Base-by-base conservation (phyloP, 2,888 invertebrate species). In the Sericinus montela region DNA sequence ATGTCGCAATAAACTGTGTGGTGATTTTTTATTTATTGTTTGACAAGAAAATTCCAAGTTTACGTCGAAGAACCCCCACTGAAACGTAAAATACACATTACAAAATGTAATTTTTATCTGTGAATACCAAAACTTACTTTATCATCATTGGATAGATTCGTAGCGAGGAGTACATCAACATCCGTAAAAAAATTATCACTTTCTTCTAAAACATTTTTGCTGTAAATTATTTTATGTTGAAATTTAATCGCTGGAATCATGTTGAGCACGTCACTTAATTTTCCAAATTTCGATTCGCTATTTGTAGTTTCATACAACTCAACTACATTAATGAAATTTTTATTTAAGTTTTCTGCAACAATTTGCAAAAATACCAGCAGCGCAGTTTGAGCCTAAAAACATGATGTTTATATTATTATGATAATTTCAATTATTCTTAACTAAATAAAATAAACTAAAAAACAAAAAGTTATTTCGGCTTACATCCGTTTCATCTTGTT, bases 311-410 rank as follows among this genome's bases (percentile, higher is more conserved):
- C 56, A 16, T 46, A 13, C 13, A 69, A 42, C 50, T 70, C 63
- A 1, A 63, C 19, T 1, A 70, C 52, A 25, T 62, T 63, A 3
- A 69, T 54, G 0, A 45, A 23, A 1, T 55, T 51, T 47, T 62
- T 67, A 30, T 60, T 63, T 2, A 66, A 36, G 51, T 71, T 72
- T 54, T 72, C 70, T 28, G 60, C 57, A 7, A 69, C 59, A 9
- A 68, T 64, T 69, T 73, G 73, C 15, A 69, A 25, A 38, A 54
- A 63, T 0, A 60, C 42, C 43, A 59, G 53, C 1, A 68, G 11
- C 1, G 60, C 56, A 3, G 59, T 55, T 28, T 49, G 36, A 19
- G 63, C 45, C 71, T 72, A 56, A 32, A 59, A 57, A n/a, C 9
- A 16, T 11, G 9, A 45, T 11, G 3, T n/a, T 1, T 7, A 6